Conservation (phyloP, 2,113 vertebrate species). For the Cettia cetti region DNA sequence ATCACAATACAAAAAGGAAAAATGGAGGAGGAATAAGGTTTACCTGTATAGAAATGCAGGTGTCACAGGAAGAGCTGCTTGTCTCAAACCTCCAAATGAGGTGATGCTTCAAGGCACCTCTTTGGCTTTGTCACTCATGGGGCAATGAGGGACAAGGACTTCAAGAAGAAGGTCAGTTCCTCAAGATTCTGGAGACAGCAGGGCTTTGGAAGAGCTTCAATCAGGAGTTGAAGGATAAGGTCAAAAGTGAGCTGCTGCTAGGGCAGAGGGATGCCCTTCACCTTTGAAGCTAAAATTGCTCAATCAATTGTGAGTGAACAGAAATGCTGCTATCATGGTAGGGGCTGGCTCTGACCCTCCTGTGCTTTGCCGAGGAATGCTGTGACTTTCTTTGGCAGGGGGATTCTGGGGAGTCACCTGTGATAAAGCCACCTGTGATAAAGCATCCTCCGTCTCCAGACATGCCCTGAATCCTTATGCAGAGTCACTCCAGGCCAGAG, state of each 20-base stretch:
- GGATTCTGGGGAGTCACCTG: not conserved
- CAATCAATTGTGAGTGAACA: not conserved
- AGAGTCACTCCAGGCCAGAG: not conserved
- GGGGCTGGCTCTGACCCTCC: not conserved
- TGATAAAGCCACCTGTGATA: not conserved
- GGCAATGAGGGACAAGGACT: too few species aligned
- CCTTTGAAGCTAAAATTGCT: not conserved
- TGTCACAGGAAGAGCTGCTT: not conserved
- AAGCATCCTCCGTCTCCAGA: rapidly evolving
- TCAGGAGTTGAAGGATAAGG: not conserved
- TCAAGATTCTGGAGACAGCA: not conserved
- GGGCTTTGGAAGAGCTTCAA: not conserved
- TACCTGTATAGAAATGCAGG: not conserved
- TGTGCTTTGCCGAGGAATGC: not conserved
- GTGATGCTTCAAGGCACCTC: not conserved
- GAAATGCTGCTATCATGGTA: rapidly evolving
- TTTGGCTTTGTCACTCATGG: not conserved
- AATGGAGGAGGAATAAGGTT: not conserved
- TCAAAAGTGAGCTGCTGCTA: not conserved
- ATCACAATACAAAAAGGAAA: not conserved
- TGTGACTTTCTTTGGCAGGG: not conserved
- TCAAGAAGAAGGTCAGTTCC: not conserved
- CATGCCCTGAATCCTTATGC: rapidly evolving
- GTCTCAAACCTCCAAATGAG: not conserved
- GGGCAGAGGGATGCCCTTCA: not conserved